phyloP scores from a whole-genome alignment of 2,888 invertebrate genomes.

The Pheosia tremula region DNA sequence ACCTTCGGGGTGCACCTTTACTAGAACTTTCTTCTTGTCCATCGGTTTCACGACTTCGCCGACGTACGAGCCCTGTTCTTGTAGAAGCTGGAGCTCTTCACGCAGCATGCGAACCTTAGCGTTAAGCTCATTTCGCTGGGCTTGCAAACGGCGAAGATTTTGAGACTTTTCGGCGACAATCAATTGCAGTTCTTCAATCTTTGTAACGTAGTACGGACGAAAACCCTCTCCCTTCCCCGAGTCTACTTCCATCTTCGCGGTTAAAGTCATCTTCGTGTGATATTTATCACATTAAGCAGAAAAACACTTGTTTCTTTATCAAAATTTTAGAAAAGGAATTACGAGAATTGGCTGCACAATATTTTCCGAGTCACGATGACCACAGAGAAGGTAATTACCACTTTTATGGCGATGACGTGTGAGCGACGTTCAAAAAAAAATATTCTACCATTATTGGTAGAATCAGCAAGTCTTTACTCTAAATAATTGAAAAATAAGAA shows the following conservation, averaged over 20 bases:
- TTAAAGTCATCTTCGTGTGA: slow-evolving; percentile 66
- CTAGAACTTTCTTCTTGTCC: slow-evolving; percentile 99
- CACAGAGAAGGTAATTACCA: no score
- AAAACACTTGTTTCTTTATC: slow-evolving; percentile 15
- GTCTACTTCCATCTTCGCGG: slow-evolving; percentile 89
- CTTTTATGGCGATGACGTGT: not conserved
- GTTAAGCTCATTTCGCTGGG: slow-evolving; percentile 99
- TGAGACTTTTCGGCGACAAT: slow-evolving; percentile 99
- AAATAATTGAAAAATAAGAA: no score
- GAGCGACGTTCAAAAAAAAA: slow-evolving; percentile 8
- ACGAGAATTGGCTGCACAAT: slow-evolving; percentile 15
- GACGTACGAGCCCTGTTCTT: slow-evolving; percentile 99
- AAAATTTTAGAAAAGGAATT: slow-evolving; percentile 10
- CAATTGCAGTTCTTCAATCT: slow-evolving; percentile 98
- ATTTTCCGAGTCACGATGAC: slow-evolving; percentile 59
- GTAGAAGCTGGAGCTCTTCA: slow-evolving; percentile 97
- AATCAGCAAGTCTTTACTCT: not conserved
- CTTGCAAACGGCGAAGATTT: slow-evolving; percentile 97
- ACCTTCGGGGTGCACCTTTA: slow-evolving; percentile 99
- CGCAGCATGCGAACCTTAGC: slow-evolving; percentile 99
- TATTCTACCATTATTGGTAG: slow-evolving; percentile 17
- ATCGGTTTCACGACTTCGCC: slow-evolving; percentile 99
- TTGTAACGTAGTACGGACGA: slow-evolving; percentile 98
- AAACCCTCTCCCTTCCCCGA: slow-evolving; percentile 93
- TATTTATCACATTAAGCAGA: slow-evolving; percentile 40